Percentiles rank a stretch among this genome's conserved stretches.
Conservation (phyloP, 2,113 vertebrate genomes). For the Sylvilagus bachmani region DNA sequence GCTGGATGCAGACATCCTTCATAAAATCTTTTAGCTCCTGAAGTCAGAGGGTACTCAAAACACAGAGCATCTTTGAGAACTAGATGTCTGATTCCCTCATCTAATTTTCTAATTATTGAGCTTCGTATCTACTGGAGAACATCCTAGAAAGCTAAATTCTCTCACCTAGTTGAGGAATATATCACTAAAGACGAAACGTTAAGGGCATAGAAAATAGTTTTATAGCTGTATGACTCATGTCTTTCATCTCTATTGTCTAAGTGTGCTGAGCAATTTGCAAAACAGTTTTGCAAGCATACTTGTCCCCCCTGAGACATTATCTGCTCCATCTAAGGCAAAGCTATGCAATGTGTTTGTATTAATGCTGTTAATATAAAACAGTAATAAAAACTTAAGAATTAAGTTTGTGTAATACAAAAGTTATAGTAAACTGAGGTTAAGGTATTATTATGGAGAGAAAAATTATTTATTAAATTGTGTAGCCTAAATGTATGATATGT, state of each 20-base stretch:
- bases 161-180: background rate
- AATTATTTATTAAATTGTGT: too few relatives aligned
- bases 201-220: background rate
- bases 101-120: background rate
- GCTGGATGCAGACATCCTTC: background rate
- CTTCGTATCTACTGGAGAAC: background rate
- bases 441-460: too few relatives aligned
- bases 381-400: too few relatives aligned
- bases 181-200: background rate
- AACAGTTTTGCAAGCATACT: background rate
- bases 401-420: too few relatives aligned
- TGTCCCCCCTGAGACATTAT: background rate
- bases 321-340: too few relatives aligned
- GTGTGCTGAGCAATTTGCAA: background rate
- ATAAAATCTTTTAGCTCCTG: background rate
- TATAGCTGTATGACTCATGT: background rate
- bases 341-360: too few relatives aligned
- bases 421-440: too few relatives aligned
- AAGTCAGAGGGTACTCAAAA: background rate
- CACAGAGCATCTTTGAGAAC: background rate
- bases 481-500: too few relatives aligned
- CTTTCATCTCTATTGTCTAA: background rate
- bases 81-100: background rate
- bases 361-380: too few relatives aligned
- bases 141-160: background rate